Base-by-base conservation (phyloP, 53 echinoderm and acorn worm genomes). In the Actinopyga echinites region DNA sequence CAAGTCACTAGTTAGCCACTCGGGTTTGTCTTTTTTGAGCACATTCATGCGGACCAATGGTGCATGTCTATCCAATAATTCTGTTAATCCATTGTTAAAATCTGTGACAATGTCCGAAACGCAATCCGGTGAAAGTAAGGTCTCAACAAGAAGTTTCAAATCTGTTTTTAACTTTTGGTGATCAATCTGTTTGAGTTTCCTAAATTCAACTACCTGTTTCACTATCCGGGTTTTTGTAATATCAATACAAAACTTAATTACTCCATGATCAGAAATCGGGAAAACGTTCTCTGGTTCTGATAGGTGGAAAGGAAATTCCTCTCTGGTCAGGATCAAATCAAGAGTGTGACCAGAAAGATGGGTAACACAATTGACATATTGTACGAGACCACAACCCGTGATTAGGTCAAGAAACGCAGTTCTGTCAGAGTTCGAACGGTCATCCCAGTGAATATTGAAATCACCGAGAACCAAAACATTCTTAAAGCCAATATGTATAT, bases 221-320 rank as follows among this genome's bases (percentile, higher is more conserved):
- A 74, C 74, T 22, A 20, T 36, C 3, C 38, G 74, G 13, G 74
- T 37, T 37, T 74, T 74, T 36, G 74, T 37, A 4, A 74, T 74
- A 20, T 74, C 20, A 42, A 74, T 43, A 36, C 74, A 44, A n/a
- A 74, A 44, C 28, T 74, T 74, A 28, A 74, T 37, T 20, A 74
- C 2, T 74, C 74, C 74, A 74, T 74, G 74, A n/a, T 74, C 74
- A 38, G 74, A 74, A 42, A 74, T 74, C 15, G 22, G 69, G 37
- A 69, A 69, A 17, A 69, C 37, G 33, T 69, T 69, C 31, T 69
- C 8, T 15, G 74, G 74, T 74, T 66, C 40, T 20, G 74, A 74
- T 44, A 74, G 29, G 22, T 44, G 74, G 28, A 74, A 74, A 36
- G 40, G 40, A 74, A 36, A 37, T 28, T 42, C 74, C 19, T 74